These are phyloP conservation scores for Antheraea assamensis DNA, from an alignment of 2,888 invertebrate genomes.

Conservation along the genomic window DNA sequence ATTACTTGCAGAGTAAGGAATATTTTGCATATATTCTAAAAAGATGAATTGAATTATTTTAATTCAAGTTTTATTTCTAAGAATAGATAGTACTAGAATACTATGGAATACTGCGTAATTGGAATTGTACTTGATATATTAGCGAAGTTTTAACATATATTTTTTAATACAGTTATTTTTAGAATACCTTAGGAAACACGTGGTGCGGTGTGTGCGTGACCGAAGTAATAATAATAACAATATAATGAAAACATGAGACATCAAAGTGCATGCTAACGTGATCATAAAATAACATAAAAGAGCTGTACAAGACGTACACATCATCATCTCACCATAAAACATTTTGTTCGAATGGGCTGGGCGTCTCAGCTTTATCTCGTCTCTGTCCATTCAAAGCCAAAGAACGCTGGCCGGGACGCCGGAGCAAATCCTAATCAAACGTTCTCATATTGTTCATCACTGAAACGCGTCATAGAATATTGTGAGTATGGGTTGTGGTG, in stretches of 20 bases:
- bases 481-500: conserved; percentile 35
- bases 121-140: not conserved
- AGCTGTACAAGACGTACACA: conserved; percentile 64
- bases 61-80: not conserved
- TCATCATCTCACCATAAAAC: conserved; percentile 79
- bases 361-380: conserved; percentile 58
- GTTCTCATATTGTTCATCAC: conserved; percentile 70
- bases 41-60: not conserved
- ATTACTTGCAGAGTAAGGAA: not conserved
- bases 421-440: conserved; percentile 48
- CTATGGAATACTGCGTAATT: not conserved
- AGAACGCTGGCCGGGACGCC: conserved; percentile 40
- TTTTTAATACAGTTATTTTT: conserved; percentile 1
- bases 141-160: not conserved
- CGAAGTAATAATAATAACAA: conserved; percentile 49
- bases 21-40: not conserved
- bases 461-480: conserved; percentile 60
- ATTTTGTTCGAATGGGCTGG: conserved; percentile 73
- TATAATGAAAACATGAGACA: conserved; percentile 55
- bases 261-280: conserved; percentile 70
- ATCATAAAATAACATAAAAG: conserved; percentile 61
- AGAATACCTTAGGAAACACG: conserved; percentile 38
- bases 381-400: conserved; percentile 70
- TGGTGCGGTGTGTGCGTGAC: conserved; percentile 70
- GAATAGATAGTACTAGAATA: not conserved